Percentiles rank a stretch among this genome's conserved stretches.
Evolutionary conservation across 2,888 invertebrate species (phyloP).

Genomic region (Argynnis bischoffii): DNA sequence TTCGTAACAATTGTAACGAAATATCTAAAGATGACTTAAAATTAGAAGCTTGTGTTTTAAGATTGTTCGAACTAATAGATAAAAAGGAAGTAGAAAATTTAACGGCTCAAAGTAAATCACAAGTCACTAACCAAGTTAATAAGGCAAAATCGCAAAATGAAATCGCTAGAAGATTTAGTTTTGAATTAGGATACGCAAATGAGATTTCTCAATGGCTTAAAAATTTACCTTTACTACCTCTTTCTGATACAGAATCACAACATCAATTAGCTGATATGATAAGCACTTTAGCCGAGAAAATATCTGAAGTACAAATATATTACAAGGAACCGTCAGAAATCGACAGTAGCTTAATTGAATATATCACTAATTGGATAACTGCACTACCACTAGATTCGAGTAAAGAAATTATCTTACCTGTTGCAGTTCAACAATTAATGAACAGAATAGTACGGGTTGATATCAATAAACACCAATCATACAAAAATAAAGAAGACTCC

Average conservation of each 20-base stretch:
- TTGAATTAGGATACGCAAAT: conserved; percentile 54
- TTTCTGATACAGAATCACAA: conserved; percentile 41
- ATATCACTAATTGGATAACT: conserved; percentile 54
- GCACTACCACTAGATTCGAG: conserved; percentile 51
- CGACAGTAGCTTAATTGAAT: conserved; percentile 48
- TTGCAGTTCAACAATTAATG: conserved; percentile 53
- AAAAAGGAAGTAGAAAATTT: conserved; percentile 47
- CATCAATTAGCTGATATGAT: conserved; percentile 49
- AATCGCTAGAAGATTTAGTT: conserved; percentile 47
- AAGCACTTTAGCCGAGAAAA: conserved; percentile 54
- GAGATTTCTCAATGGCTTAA: conserved; percentile 64
- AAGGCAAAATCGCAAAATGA: conserved; percentile 47
- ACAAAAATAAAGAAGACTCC: conserved; percentile 12
- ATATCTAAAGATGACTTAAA: conserved; percentile 57
- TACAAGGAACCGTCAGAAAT: conserved; percentile 36
- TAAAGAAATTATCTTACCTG: conserved; percentile 47
- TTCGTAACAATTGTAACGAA: conserved; percentile 50
- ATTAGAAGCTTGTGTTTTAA: conserved; percentile 55
- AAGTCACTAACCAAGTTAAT: conserved; percentile 49
- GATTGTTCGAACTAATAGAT: conserved; percentile 55
- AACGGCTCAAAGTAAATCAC: conserved; percentile 42
- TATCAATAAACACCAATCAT: conserved; percentile 26
- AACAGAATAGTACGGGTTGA: conserved; percentile 52
- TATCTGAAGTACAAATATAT: conserved; percentile 45
- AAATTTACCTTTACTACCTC: conserved; percentile 54